phyloP scores from a whole-genome alignment of 2,888 invertebrate genomes.

The Meliscaeva auricollis region DNA sequence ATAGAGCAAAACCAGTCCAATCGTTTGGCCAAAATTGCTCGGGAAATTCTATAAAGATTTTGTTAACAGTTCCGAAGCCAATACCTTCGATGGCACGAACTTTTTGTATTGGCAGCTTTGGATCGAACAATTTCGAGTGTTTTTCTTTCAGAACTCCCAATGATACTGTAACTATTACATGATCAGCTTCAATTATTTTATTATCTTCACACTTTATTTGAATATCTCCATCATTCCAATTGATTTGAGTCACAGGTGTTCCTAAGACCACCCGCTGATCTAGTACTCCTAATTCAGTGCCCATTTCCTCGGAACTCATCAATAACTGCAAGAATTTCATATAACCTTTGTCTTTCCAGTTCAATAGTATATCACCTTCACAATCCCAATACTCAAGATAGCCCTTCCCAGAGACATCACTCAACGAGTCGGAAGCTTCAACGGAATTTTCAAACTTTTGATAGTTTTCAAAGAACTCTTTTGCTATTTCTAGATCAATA shows the following conservation, averaged over 20 bases:
- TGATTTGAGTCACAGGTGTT: constrained; percentile 79
- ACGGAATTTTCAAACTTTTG: constrained; percentile 85
- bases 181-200: constrained; percentile 85
- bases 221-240: constrained; percentile 81
- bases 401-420: constrained; percentile 88
- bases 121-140: constrained; percentile 83
- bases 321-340: constrained; percentile 88
- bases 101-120: constrained; percentile 85
- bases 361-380: constrained; percentile 88
- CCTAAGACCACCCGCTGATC: constrained; percentile 82
- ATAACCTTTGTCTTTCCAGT: constrained; percentile 91
- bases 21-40: constrained; percentile 86
- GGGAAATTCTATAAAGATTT: constrained; percentile 87
- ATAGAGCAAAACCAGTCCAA: constrained; percentile 85
- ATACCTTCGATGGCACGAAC: constrained; percentile 85
- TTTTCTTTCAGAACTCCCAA: constrained; percentile 87
- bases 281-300: constrained; percentile 80
- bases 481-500: constrained; percentile 84
- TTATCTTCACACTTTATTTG: constrained; percentile 82
- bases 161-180: constrained; percentile 87
- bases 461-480: constrained; percentile 87
- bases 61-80: constrained; percentile 87
- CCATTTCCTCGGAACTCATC: constrained; percentile 82
- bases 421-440: constrained; percentile 88
- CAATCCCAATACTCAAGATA: constrained; percentile 88